Evolutionary conservation across 2,113 vertebrate species (phyloP).

Genomic region (Carassius gibelio): DNA sequence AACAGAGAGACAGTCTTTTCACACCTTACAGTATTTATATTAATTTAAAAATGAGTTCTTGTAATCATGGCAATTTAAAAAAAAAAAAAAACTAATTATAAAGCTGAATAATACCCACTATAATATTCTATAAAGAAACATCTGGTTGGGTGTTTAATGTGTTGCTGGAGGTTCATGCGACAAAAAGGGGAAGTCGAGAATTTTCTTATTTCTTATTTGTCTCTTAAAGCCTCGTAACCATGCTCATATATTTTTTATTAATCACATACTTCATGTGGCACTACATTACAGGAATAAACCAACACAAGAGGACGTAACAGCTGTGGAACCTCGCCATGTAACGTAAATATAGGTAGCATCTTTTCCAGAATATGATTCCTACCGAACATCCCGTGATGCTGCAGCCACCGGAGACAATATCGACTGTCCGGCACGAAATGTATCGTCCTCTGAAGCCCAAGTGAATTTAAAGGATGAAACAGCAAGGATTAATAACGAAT

Average conservation of each 20-base stretch:
- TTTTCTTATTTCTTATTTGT: not conserved
- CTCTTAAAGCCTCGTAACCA: not conserved
- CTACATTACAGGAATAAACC: not conserved
- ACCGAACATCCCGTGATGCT: constrained; percentile 73
- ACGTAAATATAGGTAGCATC: not conserved
- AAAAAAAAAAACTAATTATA: not conserved
- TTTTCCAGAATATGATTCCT: constrained; percentile 25
- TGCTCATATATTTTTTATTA: not conserved
- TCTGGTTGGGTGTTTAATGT: not conserved
- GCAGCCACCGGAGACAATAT: constrained; percentile 56
- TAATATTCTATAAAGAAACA: not conserved
- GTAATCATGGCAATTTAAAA: not conserved
- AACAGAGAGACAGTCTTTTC: not conserved
- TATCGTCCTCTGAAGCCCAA: constrained; percentile 54
- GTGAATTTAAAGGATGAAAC: constrained; percentile 32
- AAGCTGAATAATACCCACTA: not conserved
- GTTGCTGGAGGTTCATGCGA: not conserved
- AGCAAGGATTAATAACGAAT: not conserved
- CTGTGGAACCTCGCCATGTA: too few species aligned
- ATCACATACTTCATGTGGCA: not conserved
- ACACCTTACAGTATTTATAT: not conserved
- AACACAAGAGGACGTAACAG: not conserved
- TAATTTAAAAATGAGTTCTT: not conserved
- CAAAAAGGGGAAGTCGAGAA: not conserved
- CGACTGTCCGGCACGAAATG: constrained; percentile 68